A percentile compares a stretch with the other conserved stretches of the same genome.
Evolutionary conservation across 1,140 invertebrate genomes (phyloP).

Genomic region (Heliconius nattereri): DNA sequence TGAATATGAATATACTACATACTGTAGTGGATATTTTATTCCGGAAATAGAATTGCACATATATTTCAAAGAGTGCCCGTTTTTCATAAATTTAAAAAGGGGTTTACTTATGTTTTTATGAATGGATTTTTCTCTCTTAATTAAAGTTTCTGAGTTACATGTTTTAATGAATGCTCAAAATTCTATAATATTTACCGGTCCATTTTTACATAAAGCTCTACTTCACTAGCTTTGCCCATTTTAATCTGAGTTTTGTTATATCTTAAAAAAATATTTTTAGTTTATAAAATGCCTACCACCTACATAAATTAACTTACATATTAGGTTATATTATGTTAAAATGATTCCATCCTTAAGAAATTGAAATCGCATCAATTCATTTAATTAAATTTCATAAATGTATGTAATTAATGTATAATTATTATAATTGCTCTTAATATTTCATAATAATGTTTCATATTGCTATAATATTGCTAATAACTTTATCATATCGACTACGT

Average conservation of each 20-base stretch:
- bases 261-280: too few species aligned
- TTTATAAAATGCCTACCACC: too few species aligned
- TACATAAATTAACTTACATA: too few species aligned
- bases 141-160: slow-evolving; percentile 1
- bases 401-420: background rate
- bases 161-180: slow-evolving; percentile 6
- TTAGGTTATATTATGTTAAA: too few species aligned
- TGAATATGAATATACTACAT: background rate
- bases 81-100: background rate
- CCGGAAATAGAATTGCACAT: background rate
- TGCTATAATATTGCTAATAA: background rate
- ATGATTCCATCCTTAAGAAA: too few species aligned
- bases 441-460: background rate
- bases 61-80: background rate
- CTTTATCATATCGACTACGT: background rate
- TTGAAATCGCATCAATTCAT: too few species aligned
- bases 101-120: background rate
- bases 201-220: slow-evolving; percentile 6
- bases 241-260: background rate
- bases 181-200: background rate
- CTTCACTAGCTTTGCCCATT: background rate
- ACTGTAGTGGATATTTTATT: background rate
- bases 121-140: background rate
- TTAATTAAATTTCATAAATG: too few species aligned
- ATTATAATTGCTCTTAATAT: too few species aligned